Conservation (phyloP, 37 sponge, comb jelly and placozoan genomes). For the Aplysina aerophoba region DNA sequence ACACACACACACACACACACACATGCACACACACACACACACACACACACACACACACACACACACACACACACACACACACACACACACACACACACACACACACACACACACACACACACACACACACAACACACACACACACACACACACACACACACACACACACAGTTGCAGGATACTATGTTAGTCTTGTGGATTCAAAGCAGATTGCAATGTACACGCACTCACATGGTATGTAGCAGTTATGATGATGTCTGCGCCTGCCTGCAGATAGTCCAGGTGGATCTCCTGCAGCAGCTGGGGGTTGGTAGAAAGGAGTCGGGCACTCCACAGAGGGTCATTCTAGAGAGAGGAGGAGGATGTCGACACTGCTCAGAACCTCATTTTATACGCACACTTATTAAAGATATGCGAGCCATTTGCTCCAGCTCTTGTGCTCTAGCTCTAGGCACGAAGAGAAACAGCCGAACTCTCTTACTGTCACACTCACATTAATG, state of each 20-base stretch:
- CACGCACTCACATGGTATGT: background rate
- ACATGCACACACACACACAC: background rate
- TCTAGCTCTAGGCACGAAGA: too few species aligned
- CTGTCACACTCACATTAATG: slow-evolving; percentile 31
- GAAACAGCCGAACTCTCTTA: too few species aligned
- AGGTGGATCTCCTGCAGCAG: slow-evolving; percentile 6
- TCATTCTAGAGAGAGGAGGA: slow-evolving; percentile 48
- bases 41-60: background rate
- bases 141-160: slow-evolving; percentile 16
- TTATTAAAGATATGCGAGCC: background rate
- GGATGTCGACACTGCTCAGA: too few species aligned
- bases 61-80: background rate
- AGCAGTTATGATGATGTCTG: background rate
- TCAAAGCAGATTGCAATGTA: too few species aligned
- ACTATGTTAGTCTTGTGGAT: too few species aligned
- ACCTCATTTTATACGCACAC: too few species aligned
- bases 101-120: background rate
- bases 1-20: background rate
- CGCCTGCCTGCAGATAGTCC: background rate
- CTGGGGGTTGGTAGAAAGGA: slow-evolving; percentile 35
- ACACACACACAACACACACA: background rate
- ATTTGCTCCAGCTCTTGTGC: too few species aligned
- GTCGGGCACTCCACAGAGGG: slow-evolving; percentile 86
- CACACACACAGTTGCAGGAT: too few species aligned
- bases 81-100: slow-evolving; percentile 3